Evolutionary conservation across 2,888 invertebrate genomes (phyloP).

Genomic region (Oegoconia quadripuncta): DNA sequence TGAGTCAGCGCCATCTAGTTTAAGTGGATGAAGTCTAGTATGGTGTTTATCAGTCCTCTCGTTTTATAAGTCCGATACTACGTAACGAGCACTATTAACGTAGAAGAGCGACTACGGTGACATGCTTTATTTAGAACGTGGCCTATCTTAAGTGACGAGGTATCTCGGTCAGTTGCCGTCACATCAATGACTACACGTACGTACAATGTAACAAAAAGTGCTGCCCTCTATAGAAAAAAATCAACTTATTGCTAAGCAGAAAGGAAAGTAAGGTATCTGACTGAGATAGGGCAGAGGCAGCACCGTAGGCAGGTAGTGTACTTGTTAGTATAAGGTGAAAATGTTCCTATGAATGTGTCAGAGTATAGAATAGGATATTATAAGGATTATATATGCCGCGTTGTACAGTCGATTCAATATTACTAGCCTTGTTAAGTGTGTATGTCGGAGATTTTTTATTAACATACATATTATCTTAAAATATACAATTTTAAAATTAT

Average conservation of each 20-base stretch:
- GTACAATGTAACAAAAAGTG: too few relatives aligned
- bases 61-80: too few relatives aligned
- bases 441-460: slow-evolving; percentile 67
- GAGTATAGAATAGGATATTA: slow-evolving; percentile 40
- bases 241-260: neutral
- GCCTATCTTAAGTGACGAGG: too few relatives aligned
- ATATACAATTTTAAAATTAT: slow-evolving; percentile 53
- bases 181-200: too few relatives aligned
- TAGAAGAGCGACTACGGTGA: too few relatives aligned
- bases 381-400: slow-evolving; percentile 15
- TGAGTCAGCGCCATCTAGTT: too few relatives aligned
- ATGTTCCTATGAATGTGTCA: slow-evolving; percentile 76
- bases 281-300: neutral
- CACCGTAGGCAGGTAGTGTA: too few relatives aligned
- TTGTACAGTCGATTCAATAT: slow-evolving; percentile 57
- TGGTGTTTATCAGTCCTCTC: too few relatives aligned
- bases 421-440: slow-evolving; percentile 57
- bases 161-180: too few relatives aligned
- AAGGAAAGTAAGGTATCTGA: neutral
- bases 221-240: neutral
- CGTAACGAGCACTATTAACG: too few relatives aligned
- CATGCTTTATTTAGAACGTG: too few relatives aligned
- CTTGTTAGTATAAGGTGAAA: slow-evolving; percentile 61
- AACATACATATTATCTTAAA: slow-evolving; percentile 61
- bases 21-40: too few relatives aligned